Percentiles rank a stretch among this genome's conserved stretches.
Evolutionary conservation across 2,888 invertebrate species (phyloP).

Genomic region (Drosophila dives): DNA sequence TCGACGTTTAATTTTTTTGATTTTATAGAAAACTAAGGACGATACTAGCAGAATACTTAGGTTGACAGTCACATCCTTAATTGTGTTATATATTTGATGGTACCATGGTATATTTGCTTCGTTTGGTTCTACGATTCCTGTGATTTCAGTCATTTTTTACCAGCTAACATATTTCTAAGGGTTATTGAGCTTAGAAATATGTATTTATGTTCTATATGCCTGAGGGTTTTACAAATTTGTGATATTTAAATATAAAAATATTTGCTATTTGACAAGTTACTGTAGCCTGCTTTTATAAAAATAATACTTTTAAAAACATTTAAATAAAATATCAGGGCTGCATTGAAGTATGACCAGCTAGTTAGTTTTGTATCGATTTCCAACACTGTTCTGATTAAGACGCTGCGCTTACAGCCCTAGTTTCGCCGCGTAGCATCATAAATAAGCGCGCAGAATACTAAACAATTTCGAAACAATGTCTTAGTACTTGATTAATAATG

Average conservation of each 20-base stretch:
- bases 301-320: neutral
- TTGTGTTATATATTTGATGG: slow-evolving; percentile 31
- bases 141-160: slow-evolving; percentile 39
- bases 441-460: slow-evolving; percentile 46
- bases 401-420: slow-evolving; percentile 34
- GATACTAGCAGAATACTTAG: slow-evolving; percentile 52
- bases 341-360: slow-evolving; percentile 13
- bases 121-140: neutral
- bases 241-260: slow-evolving; percentile 4
- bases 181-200: neutral
- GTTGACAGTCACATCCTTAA: slow-evolving; percentile 47
- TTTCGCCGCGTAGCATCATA: slow-evolving; percentile 16
- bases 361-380: neutral
- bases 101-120: slow-evolving; percentile 50
- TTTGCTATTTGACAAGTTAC: neutral
- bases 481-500: slow-evolving; percentile 5
- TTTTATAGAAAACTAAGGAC: slow-evolving; percentile 56
- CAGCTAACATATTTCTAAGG: neutral
- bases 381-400: slow-evolving; percentile 27
- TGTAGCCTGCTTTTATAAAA: slow-evolving; percentile 26
- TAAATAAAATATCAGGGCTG: slow-evolving; percentile 11
- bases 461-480: slow-evolving; percentile 42
- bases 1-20: slow-evolving; percentile 30
- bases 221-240: too few species aligned
- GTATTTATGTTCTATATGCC: neutral